Base-by-base conservation (phyloP, 2,888 invertebrate genomes). In the Drosophila heteroneura region DNA sequence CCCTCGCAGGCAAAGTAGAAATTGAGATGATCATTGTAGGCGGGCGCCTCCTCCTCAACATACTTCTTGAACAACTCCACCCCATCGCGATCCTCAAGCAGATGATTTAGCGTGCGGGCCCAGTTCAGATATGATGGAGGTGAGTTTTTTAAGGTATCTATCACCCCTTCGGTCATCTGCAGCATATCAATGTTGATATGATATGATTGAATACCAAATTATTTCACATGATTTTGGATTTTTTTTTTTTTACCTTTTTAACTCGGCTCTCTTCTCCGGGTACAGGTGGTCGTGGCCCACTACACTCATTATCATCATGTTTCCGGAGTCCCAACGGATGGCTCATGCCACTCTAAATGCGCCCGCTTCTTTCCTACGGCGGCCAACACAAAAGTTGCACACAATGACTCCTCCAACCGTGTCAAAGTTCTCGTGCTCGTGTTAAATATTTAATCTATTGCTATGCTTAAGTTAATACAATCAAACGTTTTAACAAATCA, bases 1-100 rank as follows among this genome's bases (percentile, higher is more conserved):
- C 97, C 97, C 93, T 97, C 97, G 94, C 97, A 97, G 61, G 98
- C 98, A 94, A 98, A 98, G 96, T 97, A 98, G 94, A 99, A 99
- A 94, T 97, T 96, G 91, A 98, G 95, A 64, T 97, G 95, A 94
- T 97, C 96, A 84, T 96, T 96, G 94, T 97, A 96, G 91, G 95
- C 95, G 79, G 95, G 95, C 90, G 96, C 97, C 93, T 97, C 97
- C 88, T 96, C 95, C 93, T 96, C 95, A 91, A 97, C 95, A 94
- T 96, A 97, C 94, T 95, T 95, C 93, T 96, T 96, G 94, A 98
- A 98, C 92, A 98, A 94, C 74, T 96, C 96, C 84, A 98, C 97
- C 74, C 99, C 99, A 93, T 98, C 97, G 82, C 96, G 96, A 94
- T 99, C 98, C 94, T 97, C 96, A 88, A 99, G 95, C 84, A 99